Evolutionary conservation across 2,113 vertebrate species (phyloP).

Genomic region (Varanus salvator): DNA sequence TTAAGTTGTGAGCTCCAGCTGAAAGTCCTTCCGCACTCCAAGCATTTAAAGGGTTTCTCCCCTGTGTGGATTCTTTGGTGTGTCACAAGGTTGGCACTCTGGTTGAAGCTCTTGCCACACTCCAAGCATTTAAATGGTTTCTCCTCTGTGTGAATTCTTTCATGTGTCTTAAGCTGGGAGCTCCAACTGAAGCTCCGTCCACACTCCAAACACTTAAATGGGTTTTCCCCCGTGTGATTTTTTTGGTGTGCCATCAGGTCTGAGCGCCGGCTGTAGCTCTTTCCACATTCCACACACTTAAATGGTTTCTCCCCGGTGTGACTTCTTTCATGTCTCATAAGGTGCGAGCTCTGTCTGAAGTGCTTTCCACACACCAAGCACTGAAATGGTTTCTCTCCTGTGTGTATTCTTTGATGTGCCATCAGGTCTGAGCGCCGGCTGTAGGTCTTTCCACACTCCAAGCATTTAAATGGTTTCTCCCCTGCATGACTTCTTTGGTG

Average conservation of each 20-base stretch:
- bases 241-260: too few species aligned
- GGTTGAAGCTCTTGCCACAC: not conserved
- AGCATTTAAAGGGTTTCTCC: not conserved
- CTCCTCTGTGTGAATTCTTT: not conserved
- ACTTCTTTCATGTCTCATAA: too few species aligned
- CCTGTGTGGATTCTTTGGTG: not conserved
- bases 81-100: not conserved
- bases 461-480: not conserved
- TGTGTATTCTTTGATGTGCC: not conserved
- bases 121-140: not conserved
- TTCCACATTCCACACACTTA: too few species aligned
- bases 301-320: too few species aligned
- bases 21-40: not conserved
- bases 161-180: not conserved
- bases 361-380: too few species aligned
- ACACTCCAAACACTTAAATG: not conserved
- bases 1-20: not conserved
- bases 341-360: not conserved
- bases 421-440: not conserved
- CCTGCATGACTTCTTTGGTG: not conserved
- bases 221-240: not conserved
- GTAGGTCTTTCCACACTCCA: not conserved
- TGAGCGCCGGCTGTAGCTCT: too few species aligned
- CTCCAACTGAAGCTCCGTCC: not conserved
- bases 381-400: too few species aligned